A percentile compares a stretch with the other conserved stretches of the same genome.
Evolutionary conservation across 1,140 invertebrate genomes (phyloP).

Genomic region (Goniozus legneri): DNA sequence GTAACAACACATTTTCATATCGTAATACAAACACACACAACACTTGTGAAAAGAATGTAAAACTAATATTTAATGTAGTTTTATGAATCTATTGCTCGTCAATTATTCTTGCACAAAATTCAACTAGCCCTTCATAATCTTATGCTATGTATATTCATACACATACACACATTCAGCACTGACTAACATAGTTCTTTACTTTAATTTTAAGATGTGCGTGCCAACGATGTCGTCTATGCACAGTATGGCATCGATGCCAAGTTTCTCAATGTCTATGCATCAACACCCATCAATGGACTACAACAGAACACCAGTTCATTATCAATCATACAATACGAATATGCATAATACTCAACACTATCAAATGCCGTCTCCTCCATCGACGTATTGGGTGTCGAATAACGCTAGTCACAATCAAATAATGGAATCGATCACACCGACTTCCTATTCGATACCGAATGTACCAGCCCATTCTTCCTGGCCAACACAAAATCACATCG

Average conservation of each 20-base stretch:
- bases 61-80: too few species aligned
- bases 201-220: constrained; percentile 42
- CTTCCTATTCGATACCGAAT: constrained; percentile 29
- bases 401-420: constrained; percentile 24
- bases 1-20: too few species aligned
- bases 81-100: too few species aligned
- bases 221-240: constrained; percentile 36
- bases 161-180: too few species aligned
- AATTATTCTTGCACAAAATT: too few species aligned
- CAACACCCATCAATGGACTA: constrained; percentile 33
- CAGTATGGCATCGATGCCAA: constrained; percentile 33
- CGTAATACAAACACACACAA: too few species aligned
- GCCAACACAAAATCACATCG: constrained; percentile 19
- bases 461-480: constrained; percentile 18
- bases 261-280: constrained; percentile 31
- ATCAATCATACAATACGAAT: constrained; percentile 28
- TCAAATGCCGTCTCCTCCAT: constrained; percentile 7
- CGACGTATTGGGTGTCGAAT: constrained; percentile 31
- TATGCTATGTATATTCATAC: too few species aligned
- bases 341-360: constrained; percentile 15
- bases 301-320: constrained; percentile 21
- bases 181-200: too few species aligned
- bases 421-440: constrained; percentile 23
- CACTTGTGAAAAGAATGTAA: too few species aligned
- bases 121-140: too few species aligned